Conservation (phyloP, 2,113 vertebrate species). For the Cygnus buccinator region DNA sequence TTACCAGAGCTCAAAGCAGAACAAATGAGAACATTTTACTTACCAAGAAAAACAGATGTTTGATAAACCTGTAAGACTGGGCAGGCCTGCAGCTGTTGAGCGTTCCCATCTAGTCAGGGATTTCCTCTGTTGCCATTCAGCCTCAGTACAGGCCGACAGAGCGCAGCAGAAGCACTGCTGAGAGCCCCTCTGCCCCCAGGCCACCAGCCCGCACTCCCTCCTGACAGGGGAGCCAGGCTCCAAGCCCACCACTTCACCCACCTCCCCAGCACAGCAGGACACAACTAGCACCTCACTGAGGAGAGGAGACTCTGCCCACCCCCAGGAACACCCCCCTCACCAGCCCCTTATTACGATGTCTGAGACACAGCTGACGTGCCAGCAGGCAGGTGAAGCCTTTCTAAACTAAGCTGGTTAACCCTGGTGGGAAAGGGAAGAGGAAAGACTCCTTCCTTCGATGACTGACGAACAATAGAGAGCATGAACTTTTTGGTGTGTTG, state of each 20-base stretch:
- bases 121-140: neutral
- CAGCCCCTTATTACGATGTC: neutral
- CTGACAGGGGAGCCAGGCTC: too few relatives aligned
- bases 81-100: neutral
- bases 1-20: neutral
- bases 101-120: fast-evolving
- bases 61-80: fast-evolving
- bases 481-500: neutral
- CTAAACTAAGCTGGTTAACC: neutral
- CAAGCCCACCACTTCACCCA: too few relatives aligned
- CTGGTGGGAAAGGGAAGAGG: too few relatives aligned
- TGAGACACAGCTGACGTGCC: neutral
- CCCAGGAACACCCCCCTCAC: neutral
- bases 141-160: neutral
- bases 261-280: neutral
- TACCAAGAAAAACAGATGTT: neutral
- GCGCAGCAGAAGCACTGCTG: fast-evolving
- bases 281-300: fast-evolving
- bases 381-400: neutral
- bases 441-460: fast-evolving
- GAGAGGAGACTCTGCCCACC: too few relatives aligned
- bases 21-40: neutral
- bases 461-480: neutral
- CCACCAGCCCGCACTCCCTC: too few relatives aligned
- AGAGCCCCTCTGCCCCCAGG: neutral